Percentiles rank a stretch among this genome's conserved stretches.
Evolutionary conservation across 2,888 invertebrate genomes (phyloP).

Genomic region (Eupithecia pulchellata): DNA sequence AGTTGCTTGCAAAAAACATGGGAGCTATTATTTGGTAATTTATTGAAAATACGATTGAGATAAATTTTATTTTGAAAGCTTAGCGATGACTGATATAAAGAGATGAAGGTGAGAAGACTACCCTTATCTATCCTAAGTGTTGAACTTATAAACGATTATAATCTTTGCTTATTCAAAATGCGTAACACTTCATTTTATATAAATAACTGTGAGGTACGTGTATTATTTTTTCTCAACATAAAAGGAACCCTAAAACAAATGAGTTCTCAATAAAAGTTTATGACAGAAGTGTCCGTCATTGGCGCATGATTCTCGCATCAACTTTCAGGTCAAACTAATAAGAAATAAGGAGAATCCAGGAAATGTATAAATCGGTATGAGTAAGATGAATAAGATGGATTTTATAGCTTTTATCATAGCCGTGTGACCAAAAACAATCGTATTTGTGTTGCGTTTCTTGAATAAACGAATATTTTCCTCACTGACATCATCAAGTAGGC

Average conservation of each 20-base stretch:
- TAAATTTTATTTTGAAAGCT: too few species aligned
- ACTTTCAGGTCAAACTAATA: slow-evolving; percentile 38
- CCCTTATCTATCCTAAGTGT: too few species aligned
- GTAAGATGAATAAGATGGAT: slow-evolving; percentile 16
- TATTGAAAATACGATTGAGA: not conserved
- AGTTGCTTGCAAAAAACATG: slow-evolving; percentile 18
- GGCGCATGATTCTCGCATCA: slow-evolving; percentile 37
- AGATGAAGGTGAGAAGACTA: too few species aligned
- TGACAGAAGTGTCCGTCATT: slow-evolving; percentile 35
- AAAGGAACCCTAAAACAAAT: slow-evolving; percentile 26
- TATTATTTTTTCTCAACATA: not conserved
- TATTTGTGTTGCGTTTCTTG: not conserved
- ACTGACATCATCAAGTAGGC: not conserved
- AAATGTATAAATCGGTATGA: slow-evolving; percentile 18
- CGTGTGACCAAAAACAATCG: not conserved
- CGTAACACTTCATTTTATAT: too few species aligned
- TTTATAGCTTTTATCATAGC: slow-evolving; percentile 23
- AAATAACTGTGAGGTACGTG: not conserved
- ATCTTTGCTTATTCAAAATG: too few species aligned
- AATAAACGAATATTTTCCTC: not conserved
- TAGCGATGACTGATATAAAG: too few species aligned
- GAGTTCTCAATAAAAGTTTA: slow-evolving; percentile 37
- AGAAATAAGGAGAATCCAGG: slow-evolving; percentile 25
- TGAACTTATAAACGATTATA: too few species aligned
- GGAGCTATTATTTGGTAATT: not conserved